Base-by-base conservation (phyloP, 2,113 vertebrate genomes). In the Mastomys natalensis region DNA sequence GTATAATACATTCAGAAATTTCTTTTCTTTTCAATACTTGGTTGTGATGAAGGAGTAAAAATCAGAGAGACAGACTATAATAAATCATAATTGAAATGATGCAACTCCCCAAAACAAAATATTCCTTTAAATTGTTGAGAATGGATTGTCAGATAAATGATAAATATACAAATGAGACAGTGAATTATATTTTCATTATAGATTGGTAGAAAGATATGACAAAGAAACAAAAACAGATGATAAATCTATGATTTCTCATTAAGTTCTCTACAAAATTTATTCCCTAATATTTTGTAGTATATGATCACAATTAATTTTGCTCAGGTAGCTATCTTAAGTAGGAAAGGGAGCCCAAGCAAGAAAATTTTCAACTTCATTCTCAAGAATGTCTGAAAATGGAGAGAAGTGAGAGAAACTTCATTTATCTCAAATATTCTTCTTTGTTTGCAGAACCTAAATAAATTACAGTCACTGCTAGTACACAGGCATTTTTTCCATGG, bases 261-360 rank as follows among this genome's bases (percentile, higher is more conserved):
- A 53, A 8, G 22, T 40, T 90, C 26, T 22, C 34, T 90, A 22
- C 51, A 45, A 77, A 92, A 68, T 6, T 72, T 76, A 15, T 91
- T 87, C 17, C 40, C 15, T 70, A 85, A 13, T 64, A 1, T 73
- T 91, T 87, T 87, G 1, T n/a, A 74, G 22, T 72, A 66, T 82
- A 21, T 77, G 22, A n/a, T 8, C n/a, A 5, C 86, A 94, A n/a
- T 24, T 87, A 87, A 64, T 37, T 90, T 74, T 91, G 60, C 1
- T 15, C 68, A 89, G 19, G 53, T 82, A 92, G 93, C 7, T 53
- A 87, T 37, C 48, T 51, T 84, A 96, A 96, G 58, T 68, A n/a
- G 77, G 7, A 74, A 92, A 93, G 2, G 26, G 15, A 81, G 8
- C 2, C 2, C 64, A 1, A 43, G 0, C 21, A 21, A 85, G n/a